Evolutionary conservation across 92 coral and sea anemone species (phyloP).

Genomic region (Heteractis magnifica): DNA sequence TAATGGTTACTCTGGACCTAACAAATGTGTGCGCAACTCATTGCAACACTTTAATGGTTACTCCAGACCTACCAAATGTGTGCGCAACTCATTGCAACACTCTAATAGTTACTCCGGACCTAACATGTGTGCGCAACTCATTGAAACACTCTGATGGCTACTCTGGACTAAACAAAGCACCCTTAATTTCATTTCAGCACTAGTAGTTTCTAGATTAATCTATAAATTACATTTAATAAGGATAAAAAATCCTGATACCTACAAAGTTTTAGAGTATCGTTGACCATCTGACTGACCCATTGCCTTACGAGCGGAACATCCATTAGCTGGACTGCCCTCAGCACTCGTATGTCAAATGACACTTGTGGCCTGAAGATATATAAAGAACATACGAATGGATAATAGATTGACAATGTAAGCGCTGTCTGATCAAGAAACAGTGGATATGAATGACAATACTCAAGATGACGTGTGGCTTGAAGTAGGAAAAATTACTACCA

Average conservation of each 20-base stretch:
- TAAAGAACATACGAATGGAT: neutral
- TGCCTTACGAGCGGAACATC: constrained; percentile 79
- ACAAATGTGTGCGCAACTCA: neutral
- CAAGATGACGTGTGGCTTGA: no score
- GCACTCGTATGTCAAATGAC: constrained; percentile 69
- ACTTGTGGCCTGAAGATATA: constrained; percentile 66
- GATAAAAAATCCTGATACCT: neutral
- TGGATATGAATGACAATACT: no score
- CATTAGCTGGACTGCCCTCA: constrained; percentile 84
- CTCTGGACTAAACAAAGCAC: no score
- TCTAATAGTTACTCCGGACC: neutral
- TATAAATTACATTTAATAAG: no score
- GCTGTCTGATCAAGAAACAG: no score
- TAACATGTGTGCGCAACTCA: neutral
- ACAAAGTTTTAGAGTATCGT: constrained; percentile 79
- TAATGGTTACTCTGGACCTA: neutral
- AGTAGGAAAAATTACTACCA: no score
- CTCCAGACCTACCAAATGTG: neutral
- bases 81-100: neutral
- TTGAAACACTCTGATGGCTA: no score
- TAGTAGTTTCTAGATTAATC: no score
- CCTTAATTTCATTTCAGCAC: no score
- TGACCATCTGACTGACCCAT: constrained; percentile 78
- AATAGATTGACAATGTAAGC: neutral
- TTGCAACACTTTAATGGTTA: neutral